Base-by-base conservation (phyloP, 1,140 invertebrate genomes). In the Brachionus plicatilis region DNA sequence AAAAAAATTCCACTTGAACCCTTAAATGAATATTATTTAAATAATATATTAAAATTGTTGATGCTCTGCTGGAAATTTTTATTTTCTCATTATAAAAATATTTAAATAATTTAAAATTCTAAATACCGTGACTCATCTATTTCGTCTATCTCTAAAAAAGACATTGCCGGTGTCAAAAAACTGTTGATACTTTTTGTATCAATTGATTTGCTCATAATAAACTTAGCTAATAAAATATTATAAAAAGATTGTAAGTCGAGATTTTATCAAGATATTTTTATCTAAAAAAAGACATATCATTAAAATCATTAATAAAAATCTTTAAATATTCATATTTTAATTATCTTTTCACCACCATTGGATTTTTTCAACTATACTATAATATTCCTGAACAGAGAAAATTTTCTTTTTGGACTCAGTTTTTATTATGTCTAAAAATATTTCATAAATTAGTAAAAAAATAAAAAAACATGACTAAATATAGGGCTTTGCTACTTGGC, bases 1-100 rank as follows among this genome's bases (percentile, higher is more conserved):
- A 96, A 90, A 98, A 98, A 91, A 97, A 98, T 91, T 99, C 96
- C 86, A 98, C 96, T 84, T 95, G 94, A 87, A 98, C 96, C 93
- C 97, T 98, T 65, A 43, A n/a, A 72, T 43, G 29, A 33, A 27
- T 27, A 68, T 29, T 29, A 65, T 14, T 37, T 37, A 37, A 37
- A 37, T 37, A 37, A 7, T 2, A 37, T 7, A 37, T 37, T 7
- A 37, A 37, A 37, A 37, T 37, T 37, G 29, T 3, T 33, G 29
- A 33, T 33, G 2, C 29, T 33, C 29, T 4, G 0, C 29, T 66
- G 27, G 29, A 24, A 66, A 3, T 12, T 66, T 66, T 5, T 27
- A 9, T 29, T 66, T 0, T 66, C 11, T 66, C 27, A 27, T 66
- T 11, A 27, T 27, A 1, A 4, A 66, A 70, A n/a, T n/a, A 37